Evolutionary conservation across 2,797 vertebrate species (phyloP).

Genomic region (Phataginus tetradactyla): DNA sequence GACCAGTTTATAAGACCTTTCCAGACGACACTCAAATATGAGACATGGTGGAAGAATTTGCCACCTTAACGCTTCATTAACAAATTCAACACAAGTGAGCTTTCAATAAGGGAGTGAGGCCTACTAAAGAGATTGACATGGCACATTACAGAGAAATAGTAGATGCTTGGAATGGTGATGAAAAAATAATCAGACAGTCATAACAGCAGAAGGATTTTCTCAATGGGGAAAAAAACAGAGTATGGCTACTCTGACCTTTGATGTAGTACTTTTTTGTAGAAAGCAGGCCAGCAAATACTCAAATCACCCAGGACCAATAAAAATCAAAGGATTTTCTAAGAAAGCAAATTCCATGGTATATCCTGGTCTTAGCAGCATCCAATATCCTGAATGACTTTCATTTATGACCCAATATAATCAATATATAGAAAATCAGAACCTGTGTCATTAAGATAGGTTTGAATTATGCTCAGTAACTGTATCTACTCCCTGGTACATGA

Average conservation of each 20-base stretch:
- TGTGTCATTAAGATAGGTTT: constrained; percentile 5
- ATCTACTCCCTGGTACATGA: neutral
- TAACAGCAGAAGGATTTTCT: neutral
- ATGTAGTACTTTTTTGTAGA: neutral
- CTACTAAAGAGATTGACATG: neutral
- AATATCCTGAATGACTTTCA: neutral
- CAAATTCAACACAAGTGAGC: constrained; percentile 12
- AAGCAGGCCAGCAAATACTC: neutral
- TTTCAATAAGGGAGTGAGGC: neutral
- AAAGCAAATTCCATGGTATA: neutral
- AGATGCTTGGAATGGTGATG: neutral
- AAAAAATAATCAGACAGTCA: constrained; percentile 48
- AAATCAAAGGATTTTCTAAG: constrained; percentile 12
- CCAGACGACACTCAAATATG: neutral
- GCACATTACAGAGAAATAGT: neutral
- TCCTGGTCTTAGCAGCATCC: neutral
- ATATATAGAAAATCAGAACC: constrained; percentile 4
- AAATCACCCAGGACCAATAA: constrained; percentile 3
- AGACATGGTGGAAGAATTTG: neutral
- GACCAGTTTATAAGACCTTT: neutral
- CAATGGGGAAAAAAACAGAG: neutral
- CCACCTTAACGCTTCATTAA: neutral
- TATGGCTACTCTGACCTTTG: neutral
- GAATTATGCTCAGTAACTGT: neutral
- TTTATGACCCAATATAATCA: neutral